Base-by-base conservation (phyloP, 2,888 invertebrate species). In the Anorthoa munda region DNA sequence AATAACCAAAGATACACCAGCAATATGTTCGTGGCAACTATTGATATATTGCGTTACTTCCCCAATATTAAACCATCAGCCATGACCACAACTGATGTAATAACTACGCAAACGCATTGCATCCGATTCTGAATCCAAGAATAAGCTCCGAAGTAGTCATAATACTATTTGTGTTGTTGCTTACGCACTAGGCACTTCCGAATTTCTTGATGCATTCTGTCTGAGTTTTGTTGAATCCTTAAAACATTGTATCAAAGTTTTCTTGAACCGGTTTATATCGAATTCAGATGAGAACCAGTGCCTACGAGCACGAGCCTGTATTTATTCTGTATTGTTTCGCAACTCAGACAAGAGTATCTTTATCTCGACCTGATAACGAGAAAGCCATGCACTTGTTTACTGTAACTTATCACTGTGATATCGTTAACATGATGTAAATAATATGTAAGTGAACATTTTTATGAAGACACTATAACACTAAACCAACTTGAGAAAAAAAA, bases 301-400 rank as follows among this genome's bases (percentile, higher is more conserved):
- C 11, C 31, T 59, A 46, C 31, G 21, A 58, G 50, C 46, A 71
- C 2, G 48, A 80, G 48, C 48, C 50, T 55, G 45, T 59, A 18
- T 21, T 31, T 31, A 39, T 18, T 56, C 55, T 55, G 21, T 66
- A 65, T 66, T 66, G 59, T 83, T 81, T 81, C 70, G 55, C 56
- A 77, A 84, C 31, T 0, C 50, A 59, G 23, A 59, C 74, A 50
- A 73, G 59, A 79, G 60, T 46, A 23, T n/a, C 31, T 60, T 78
- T 82, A 73, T 80, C 72, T 51, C 17, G 48, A 11, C 39, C 60
- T 71, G 87, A 85, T 87, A 88, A 77, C 70, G 59, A 61, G 58
- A 79, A 77, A 84, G 82, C 73, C 69, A 77, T 87, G 79, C 79
- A 81, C 69, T 81, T 77, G 74, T 82, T 79, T 85, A 73, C 59